Percentiles rank a stretch among this genome's conserved stretches.
Conservation (phyloP, 2,797 vertebrate species). For the Allenopithecus nigroviridis region DNA sequence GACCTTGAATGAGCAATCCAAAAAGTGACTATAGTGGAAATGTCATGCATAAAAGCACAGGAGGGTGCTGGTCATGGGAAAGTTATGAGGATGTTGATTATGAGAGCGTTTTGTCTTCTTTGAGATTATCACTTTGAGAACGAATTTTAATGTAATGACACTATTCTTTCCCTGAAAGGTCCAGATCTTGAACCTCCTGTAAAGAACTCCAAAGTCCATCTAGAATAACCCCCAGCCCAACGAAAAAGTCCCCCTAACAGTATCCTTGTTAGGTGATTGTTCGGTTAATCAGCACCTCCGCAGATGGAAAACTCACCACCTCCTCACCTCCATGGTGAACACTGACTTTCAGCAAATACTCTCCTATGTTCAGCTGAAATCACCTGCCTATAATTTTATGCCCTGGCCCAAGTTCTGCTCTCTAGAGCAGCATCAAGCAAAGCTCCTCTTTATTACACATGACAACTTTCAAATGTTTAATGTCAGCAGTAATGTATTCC, state of each 20-base stretch:
- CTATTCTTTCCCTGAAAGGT: neutral
- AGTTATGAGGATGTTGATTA: neutral
- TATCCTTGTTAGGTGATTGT: neutral
- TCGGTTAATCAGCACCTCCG: neutral
- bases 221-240: neutral
- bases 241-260: neutral
- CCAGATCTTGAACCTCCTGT: neutral
- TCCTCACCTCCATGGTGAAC: neutral
- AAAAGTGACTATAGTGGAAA: neutral
- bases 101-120: slow-evolving; percentile 4
- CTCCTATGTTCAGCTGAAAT: neutral
- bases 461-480: neutral
- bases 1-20: neutral
- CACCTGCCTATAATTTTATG: neutral
- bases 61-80: neutral
- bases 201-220: neutral
- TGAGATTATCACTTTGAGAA: neutral
- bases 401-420: neutral
- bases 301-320: neutral
- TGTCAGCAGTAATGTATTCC: neutral
- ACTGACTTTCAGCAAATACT: neutral
- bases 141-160: slow-evolving; percentile 13
- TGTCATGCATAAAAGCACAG: neutral
- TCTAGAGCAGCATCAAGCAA: neutral
- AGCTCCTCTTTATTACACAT: neutral